Evolutionary conservation across 1,140 invertebrate genomes (phyloP), one percentile per base, ranked within the genome.

Genomic region (Drosophila pachea): DNA sequence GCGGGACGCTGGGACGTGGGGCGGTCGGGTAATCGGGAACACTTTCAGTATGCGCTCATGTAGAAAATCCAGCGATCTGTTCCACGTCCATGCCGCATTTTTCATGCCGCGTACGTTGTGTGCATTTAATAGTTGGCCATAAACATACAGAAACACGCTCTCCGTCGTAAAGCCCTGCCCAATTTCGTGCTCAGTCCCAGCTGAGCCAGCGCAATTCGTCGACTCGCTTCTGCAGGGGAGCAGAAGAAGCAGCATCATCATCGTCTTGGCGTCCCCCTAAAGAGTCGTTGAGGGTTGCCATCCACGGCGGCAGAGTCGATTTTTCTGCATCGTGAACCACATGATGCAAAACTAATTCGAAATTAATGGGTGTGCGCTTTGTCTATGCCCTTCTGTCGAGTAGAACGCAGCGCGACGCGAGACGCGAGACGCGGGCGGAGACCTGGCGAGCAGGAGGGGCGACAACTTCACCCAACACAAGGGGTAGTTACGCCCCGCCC

Each of bases 291-390:
- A 67, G 63, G 68, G 55, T 66, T 70, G 68, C 62, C 55, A 47
- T 47, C 31, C 7, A 36, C 74, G 62, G 64, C 66, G 53, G 48
- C 55, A 60, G 76, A 79, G 73, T 79, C 74, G 82, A 86, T 86
- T 86, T 86, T 86, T 86, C 82, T 86, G 82, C 82, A 86, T 86
- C 82, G 82, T 86, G 82, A 86, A 86, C 74, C 82, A 86, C 77
- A 86, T 86, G 82, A 86, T 86, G 82, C 82, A 86, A 86, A 86
- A 86, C 82, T 86, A 86, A 86, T 86, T 86, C 75, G 82, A 86
- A 86, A 86, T 86, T 86, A 86, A 86, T 86, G 82, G 82, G 82
- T 86, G 82, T 86, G 76, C 74, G 81, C 79, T 86, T 79, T 86
- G 81, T 83, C 79, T 83, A 67, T 74, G 74, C 65, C 78, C 78